phyloP scores from a whole-genome alignment of 2,797 vertebrate genomes.

The Chaetodon trifasciatus region DNA sequence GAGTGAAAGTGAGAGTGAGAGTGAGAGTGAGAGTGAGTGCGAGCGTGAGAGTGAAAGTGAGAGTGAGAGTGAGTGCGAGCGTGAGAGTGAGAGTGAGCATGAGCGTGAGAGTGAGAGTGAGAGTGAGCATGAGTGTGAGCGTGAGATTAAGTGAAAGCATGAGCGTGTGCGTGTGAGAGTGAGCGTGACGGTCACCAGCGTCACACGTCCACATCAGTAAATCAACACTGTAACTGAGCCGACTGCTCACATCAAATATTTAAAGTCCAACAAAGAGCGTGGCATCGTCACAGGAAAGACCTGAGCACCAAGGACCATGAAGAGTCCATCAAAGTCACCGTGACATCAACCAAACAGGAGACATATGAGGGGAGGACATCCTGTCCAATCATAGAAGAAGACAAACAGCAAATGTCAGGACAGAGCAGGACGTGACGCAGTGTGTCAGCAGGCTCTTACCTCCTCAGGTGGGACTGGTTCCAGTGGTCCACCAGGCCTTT shows the following conservation, averaged over 20 bases:
- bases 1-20: no score
- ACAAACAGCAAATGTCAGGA: neutral
- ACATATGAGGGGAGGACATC: neutral
- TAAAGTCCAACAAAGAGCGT: slow-evolving; percentile 14
- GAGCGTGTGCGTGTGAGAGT: no score
- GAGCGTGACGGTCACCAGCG: neutral
- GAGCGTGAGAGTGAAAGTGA: no score
- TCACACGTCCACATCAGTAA: slow-evolving; percentile 51
- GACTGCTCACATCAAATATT: slow-evolving; percentile 53
- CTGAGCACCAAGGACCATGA: neutral
- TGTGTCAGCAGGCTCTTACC: slow-evolving; percentile 60
- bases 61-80: no score
- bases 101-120: no score
- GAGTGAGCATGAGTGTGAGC: no score
- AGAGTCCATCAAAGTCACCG: neutral
- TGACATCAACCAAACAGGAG: neutral
- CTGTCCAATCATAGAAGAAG: no score
- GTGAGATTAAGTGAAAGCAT: no score
- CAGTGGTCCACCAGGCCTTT: slow-evolving; percentile 82
- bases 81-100: no score
- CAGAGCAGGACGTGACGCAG: no score
- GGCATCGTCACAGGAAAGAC: slow-evolving; percentile 4
- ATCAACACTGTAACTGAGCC: slow-evolving; percentile 54
- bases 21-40: no score
- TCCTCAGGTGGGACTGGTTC: slow-evolving; percentile 79